Conservation (phyloP, 23 tunicate genomes). For the Trididemnum clinides region DNA sequence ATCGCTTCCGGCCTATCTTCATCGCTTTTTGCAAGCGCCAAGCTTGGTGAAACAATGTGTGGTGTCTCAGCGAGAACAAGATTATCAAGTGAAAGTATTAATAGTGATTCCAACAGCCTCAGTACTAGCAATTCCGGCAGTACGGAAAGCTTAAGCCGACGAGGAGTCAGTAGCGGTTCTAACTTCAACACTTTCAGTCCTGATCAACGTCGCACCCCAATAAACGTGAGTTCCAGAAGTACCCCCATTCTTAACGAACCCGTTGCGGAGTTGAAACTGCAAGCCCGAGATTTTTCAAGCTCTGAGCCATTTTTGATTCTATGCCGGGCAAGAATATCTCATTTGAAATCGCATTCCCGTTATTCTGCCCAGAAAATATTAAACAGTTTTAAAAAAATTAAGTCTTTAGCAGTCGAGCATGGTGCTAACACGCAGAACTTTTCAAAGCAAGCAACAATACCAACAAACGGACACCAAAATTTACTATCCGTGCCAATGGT, state of each 20-base stretch:
- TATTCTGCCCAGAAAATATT: slow-evolving; percentile 57
- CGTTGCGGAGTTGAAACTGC: background rate
- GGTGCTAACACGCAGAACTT: background rate
- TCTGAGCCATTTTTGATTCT: slow-evolving; percentile 84
- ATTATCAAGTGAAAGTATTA: background rate
- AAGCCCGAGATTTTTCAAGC: slow-evolving; percentile 45
- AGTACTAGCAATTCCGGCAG: slow-evolving; percentile 44
- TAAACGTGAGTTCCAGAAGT: background rate
- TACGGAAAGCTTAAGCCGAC: slow-evolving; percentile 28
- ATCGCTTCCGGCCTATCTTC: slow-evolving; percentile 21
- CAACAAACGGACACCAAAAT: background rate
- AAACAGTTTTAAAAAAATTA: slow-evolving; percentile 66
- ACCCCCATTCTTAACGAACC: slow-evolving; percentile 1
- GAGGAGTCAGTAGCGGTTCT: background rate
- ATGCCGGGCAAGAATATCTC: slow-evolving; percentile 57
- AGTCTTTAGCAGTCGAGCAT: slow-evolving; percentile 42
- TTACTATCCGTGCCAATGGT: background rate
- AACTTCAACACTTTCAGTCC: background rate
- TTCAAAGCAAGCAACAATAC: background rate
- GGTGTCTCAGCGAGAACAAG: background rate
- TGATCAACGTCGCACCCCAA: background rate
- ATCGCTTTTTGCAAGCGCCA: background rate
- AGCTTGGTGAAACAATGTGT: background rate
- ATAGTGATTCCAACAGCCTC: slow-evolving; percentile 25
- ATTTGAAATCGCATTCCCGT: slow-evolving; percentile 29